These are phyloP conservation scores for Ostrea edulis DNA, from an alignment of 1,140 invertebrate species.

Conservation along the genomic window DNA sequence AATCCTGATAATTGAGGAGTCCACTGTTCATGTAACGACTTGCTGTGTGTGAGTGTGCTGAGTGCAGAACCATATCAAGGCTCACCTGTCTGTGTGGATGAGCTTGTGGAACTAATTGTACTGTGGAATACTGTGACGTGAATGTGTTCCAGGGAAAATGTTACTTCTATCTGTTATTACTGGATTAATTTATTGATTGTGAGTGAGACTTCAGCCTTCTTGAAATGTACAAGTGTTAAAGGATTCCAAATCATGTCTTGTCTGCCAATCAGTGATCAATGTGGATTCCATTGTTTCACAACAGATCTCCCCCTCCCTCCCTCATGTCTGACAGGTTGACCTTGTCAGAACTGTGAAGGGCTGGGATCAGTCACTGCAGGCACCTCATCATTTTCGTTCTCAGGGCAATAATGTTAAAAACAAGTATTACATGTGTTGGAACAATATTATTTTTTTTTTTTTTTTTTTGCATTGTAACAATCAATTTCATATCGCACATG, in stretches of 20 bases:
- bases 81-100: neutral
- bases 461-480: slow-evolving; percentile 31
- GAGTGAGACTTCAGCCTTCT: slow-evolving; percentile 3
- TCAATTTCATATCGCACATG: slow-evolving; percentile 14
- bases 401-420: slow-evolving; percentile 38
- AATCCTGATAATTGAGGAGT: neutral
- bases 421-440: slow-evolving; percentile 32
- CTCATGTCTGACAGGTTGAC: neutral
- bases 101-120: neutral
- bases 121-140: slow-evolving; percentile 10
- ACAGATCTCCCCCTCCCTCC: neutral
- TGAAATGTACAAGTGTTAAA: slow-evolving; percentile 1
- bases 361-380: slow-evolving; percentile 5
- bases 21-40: neutral
- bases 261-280: slow-evolving; percentile 4
- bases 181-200: slow-evolving; percentile 33
- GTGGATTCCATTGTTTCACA: slow-evolving; percentile 13
- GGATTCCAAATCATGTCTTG: slow-evolving; percentile 20
- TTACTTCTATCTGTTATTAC: slow-evolving; percentile 11
- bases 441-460: neutral
- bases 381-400: slow-evolving; percentile 38
- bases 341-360: neutral
- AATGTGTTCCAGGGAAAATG: neutral
- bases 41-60: slow-evolving; percentile 5
- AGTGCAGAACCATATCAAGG: neutral